Evolutionary conservation across 2,797 vertebrate genomes (phyloP), one percentile per base, ranked within the genome.

Genomic region (Lateolabrax maculatus): DNA sequence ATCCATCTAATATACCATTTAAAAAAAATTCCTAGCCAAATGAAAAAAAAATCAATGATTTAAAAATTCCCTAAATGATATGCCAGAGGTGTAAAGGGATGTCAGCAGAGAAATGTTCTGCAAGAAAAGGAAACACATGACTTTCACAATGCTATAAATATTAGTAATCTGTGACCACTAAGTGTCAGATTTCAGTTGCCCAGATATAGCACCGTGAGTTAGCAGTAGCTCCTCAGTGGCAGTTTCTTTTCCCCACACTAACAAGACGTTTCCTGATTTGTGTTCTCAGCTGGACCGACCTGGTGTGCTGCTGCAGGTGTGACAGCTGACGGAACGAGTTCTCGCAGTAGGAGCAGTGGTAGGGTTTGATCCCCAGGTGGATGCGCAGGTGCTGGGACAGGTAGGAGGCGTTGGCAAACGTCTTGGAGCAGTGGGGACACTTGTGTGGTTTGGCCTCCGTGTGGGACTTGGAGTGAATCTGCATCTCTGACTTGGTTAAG

Each of bases 361-460:
- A 99, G 90, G 98, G 98, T 93, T 99, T 99, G 86, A 99, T 98
- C 0, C 98, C 98, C 92, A 99, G 95, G 95, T 99, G 98, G 92
- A 99, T 99, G 82, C 98, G 98, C 93, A 99, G 95, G 93, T 99
- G 98, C 93, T 99, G 98, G 57, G 98, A 96, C 95, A 99, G 95
- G 95, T 99, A 99, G 75, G 98, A 99, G 81, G 98, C 97, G 16
- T 99, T 99, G 95, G 98, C 98, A 39, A 99, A 99, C 15, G 98
- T 99, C 91, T 99, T 99, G 93, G 98, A 98, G 93, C 98, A 99
- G 90, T 99, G 98, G 72, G 98, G 98, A 95, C 98, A 99, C 95
- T 99, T 99, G 95, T 99, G 98, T 69, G 98, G 97, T 95, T 99
- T 99, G 95, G 97, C 98, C 96, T 99, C 98, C 6, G 98, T 99